Base-by-base conservation (phyloP, 2,797 vertebrate species). In the Sebastes umbrosus region DNA sequence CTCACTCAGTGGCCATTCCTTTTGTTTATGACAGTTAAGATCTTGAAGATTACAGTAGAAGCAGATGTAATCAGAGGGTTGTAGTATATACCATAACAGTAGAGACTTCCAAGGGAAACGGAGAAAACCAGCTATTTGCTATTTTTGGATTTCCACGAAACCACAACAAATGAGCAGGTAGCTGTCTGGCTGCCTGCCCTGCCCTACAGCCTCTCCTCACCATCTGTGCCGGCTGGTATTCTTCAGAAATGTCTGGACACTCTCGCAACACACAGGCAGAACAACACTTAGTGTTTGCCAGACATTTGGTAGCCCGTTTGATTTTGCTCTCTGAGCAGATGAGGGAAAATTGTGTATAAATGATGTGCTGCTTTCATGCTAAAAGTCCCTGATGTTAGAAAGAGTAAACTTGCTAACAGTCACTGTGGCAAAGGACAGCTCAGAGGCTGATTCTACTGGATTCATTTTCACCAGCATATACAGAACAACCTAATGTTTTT, bases 71-170 rank as follows among this genome's bases (percentile, higher is more conserved):
- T 73, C 31, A 69, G 29, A 69, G 64, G 54, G 69, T 81, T 84
- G 59, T 8, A 77, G 63, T 79, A 66, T 65, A 75, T 74, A 68
- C 36, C 18, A 60, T 46, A 66, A 83, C 63, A 84, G 39, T 8
- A 75, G 46, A 75, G n/a, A 58, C 29, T 63, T 79, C 39, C 22
- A 75, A 9, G 8, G 22, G 20, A 39, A 6, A 32, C 3, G 1
- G 2, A 22, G 34, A 58, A 85, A 82, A 80, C 13, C 69, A 83
- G 75, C 57, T 34, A 54, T 59, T 86, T 88, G 73, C 84, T 85
- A 90, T 91, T 93, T 91, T 80, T 70, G 84, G 73, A 83, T 77
- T 85, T 91, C 85, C 83, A 81, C 31, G 69, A 88, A 93, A 90
- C 63, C 39, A 87, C 73, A 86, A 82, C 63, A 77, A 34, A 84